phyloP scores from a whole-genome alignment of 2,888 invertebrate genomes.

The Scotopteryx bipunctaria region DNA sequence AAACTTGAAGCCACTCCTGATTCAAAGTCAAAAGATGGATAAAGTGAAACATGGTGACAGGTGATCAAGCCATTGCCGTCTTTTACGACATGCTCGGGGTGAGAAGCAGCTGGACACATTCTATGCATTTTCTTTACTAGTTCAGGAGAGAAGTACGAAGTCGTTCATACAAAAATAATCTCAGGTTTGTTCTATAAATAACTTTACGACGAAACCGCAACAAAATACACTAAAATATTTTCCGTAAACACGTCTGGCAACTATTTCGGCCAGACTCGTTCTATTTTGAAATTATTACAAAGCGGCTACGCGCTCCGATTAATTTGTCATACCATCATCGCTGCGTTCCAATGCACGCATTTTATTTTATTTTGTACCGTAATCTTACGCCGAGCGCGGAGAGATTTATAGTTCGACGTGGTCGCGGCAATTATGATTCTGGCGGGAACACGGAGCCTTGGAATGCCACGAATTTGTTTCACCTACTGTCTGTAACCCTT shows the following conservation, averaged over 20 bases:
- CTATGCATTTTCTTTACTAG: no score
- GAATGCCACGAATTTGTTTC: conserved; percentile 53
- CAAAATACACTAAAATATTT: conserved; percentile 30
- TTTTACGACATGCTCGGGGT: no score
- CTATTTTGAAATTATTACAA: conserved; percentile 65
- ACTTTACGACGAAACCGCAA: conserved; percentile 31
- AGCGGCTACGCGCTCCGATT: conserved; percentile 59
- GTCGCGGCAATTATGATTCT: conserved; percentile 59
- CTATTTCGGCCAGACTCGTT: conserved; percentile 48
- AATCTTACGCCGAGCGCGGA: conserved; percentile 57
- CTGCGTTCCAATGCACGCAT: conserved; percentile 47
- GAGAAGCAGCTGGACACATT: no score
- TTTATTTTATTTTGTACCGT: conserved; percentile 58
- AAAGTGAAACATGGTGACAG: no score
- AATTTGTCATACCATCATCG: conserved; percentile 71
- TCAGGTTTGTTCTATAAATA: conserved; percentile 23
- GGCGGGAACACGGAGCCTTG: conserved; percentile 41
- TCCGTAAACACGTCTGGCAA: conserved; percentile 33
- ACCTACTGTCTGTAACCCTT: conserved; percentile 16
- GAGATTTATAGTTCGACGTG: conserved; percentile 60
- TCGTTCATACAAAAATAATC: background rate
- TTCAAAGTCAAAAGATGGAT: no score
- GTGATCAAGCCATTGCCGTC: no score
- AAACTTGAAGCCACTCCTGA: no score
- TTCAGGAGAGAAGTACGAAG: no score